Conservation (phyloP, 2,797 vertebrate species). For the Gorsachius magnificus region DNA sequence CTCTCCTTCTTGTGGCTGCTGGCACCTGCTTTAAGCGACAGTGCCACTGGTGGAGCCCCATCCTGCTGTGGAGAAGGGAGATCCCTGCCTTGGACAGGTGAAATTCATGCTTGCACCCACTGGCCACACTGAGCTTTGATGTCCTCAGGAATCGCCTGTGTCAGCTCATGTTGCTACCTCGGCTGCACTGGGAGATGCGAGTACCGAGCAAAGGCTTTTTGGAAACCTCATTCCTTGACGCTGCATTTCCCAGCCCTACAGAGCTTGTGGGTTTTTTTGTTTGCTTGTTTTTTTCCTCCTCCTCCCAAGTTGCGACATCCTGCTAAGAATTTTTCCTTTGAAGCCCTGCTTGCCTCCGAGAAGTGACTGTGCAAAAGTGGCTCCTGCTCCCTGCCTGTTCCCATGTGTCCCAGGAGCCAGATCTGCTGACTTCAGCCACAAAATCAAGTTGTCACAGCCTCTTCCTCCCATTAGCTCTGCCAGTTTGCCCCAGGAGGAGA, state of each 20-base stretch:
- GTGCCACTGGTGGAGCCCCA: neutral
- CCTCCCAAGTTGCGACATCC: slow-evolving; percentile 50
- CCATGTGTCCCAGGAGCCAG: slow-evolving; percentile 33
- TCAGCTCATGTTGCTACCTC: neutral
- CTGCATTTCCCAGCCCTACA: slow-evolving; percentile 38
- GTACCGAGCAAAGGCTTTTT: neutral
- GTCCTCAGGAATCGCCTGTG: rapidly evolving
- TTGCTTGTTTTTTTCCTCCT: slow-evolving; percentile 40
- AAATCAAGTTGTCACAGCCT: slow-evolving; percentile 52
- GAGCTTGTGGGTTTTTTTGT: slow-evolving; percentile 37
- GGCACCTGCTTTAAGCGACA: neutral
- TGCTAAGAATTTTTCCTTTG: slow-evolving; percentile 40
- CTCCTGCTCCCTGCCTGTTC: slow-evolving; percentile 46
- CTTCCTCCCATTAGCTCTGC: slow-evolving; percentile 46
- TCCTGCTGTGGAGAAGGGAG: neutral
- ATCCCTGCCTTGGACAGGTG: neutral
- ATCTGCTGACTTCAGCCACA: slow-evolving; percentile 61
- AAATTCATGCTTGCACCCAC: neutral
- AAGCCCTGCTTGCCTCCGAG: slow-evolving; percentile 31
- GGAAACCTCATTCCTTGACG: slow-evolving; percentile 28
- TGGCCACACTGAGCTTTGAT: rapidly evolving
- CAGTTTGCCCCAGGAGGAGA: slow-evolving; percentile 46
- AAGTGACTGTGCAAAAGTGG: slow-evolving; percentile 57
- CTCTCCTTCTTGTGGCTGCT: neutral
- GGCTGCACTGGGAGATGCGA: neutral